Conservation (phyloP, 2,113 vertebrate species). For the Actenoides lindsayi region DNA sequence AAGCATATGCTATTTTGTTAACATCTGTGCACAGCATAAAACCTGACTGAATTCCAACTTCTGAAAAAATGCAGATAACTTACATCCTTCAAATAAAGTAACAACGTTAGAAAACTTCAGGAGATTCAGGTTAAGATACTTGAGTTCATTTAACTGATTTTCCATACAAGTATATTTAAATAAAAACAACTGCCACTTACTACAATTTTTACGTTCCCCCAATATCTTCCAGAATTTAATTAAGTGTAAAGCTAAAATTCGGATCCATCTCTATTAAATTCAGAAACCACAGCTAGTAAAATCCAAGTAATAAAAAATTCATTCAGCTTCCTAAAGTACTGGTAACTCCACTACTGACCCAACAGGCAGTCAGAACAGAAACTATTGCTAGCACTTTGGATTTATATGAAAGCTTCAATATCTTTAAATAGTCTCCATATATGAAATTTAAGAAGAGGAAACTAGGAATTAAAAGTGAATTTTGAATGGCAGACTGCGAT, state of each 20-base stretch:
- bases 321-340: constrained; percentile 42
- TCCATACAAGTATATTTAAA: not conserved
- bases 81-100: constrained; percentile 29
- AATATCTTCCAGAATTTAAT: constrained; percentile 43
- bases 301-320: constrained; percentile 63
- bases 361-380: constrained; percentile 26
- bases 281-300: constrained; percentile 72
- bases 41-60: constrained; percentile 56
- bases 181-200: not conserved
- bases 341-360: constrained; percentile 31
- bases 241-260: constrained; percentile 52
- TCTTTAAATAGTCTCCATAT: constrained; percentile 34
- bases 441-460: constrained; percentile 69
- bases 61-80: constrained; percentile 62
- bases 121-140: constrained; percentile 16
- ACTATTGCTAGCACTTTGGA: constrained; percentile 40
- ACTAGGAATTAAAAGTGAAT: constrained; percentile 68
- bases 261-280: constrained; percentile 57
- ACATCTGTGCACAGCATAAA: constrained; percentile 65
- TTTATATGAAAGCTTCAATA: constrained; percentile 53
- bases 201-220: not conserved
- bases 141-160: constrained; percentile 32
- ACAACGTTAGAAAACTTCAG: constrained; percentile 35
- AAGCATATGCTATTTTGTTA: constrained; percentile 76
- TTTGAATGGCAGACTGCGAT: constrained; percentile 56